Evolutionary conservation across 2,113 vertebrate species (phyloP).

Genomic region (Lagopus leucura): DNA sequence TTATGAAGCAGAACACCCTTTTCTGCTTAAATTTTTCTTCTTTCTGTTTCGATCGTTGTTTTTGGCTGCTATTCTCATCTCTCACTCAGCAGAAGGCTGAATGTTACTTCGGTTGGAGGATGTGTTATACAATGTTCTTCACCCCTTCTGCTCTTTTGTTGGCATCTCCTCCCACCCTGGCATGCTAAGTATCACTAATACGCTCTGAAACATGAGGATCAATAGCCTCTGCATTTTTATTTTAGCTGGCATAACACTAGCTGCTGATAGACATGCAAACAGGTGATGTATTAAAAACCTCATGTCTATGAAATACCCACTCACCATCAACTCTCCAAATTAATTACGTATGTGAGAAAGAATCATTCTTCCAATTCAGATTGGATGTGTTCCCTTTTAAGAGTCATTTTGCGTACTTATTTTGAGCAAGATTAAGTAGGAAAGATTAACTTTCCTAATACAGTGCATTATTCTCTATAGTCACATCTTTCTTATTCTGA

Average conservation of each 20-base stretch:
- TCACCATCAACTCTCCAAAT: background rate
- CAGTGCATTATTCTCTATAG: background rate
- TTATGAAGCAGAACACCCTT: constrained; percentile 28
- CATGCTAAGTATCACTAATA: background rate
- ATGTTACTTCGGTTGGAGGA: background rate
- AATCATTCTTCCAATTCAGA: background rate
- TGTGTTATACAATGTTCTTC: constrained; percentile 22
- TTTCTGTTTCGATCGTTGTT: background rate
- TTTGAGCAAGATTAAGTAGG: background rate
- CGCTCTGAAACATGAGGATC: background rate
- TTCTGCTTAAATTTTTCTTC: background rate
- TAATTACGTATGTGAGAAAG: constrained; percentile 42
- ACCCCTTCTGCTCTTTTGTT: constrained; percentile 41
- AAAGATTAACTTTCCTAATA: background rate
- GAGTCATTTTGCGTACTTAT: background rate
- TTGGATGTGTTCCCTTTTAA: background rate
- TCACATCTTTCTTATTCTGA: background rate
- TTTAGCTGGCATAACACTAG: background rate
- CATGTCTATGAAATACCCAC: background rate
- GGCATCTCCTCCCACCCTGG: background rate
- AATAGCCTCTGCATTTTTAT: background rate
- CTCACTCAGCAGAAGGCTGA: constrained; percentile 11
- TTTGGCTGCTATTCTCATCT: constrained; percentile 42
- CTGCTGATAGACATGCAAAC: background rate
- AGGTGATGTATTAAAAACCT: constrained; percentile 21